Conservation (phyloP, 1,140 invertebrate species). For the Hylaeus anthracinus region DNA sequence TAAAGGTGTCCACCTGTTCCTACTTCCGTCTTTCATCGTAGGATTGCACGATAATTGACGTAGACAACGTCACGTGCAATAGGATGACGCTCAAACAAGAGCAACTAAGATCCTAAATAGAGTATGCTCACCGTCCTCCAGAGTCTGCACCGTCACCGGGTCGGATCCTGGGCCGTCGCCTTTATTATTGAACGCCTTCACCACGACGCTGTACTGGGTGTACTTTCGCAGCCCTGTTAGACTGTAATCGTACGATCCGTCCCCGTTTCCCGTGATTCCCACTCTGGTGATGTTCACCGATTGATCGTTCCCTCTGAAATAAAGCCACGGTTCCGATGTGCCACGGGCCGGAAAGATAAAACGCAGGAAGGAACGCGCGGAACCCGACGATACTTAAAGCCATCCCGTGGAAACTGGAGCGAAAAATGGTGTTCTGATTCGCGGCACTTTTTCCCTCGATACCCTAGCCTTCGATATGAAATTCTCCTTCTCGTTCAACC, state of each 20-base stretch:
- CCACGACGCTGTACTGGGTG: constrained; percentile 88
- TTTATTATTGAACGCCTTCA: constrained; percentile 90
- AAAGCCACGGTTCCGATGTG: constrained; percentile 41
- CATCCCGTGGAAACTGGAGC: constrained; percentile 32
- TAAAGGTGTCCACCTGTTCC: no score
- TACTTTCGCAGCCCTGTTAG: constrained; percentile 87
- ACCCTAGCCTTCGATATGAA: constrained; percentile 1
- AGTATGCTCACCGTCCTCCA: constrained; percentile 87
- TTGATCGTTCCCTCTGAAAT: constrained; percentile 74
- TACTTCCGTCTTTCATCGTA: no score
- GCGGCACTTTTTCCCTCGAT: not conserved
- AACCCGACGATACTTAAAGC: constrained; percentile 32
- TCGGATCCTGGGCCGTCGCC: constrained; percentile 88
- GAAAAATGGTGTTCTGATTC: constrained; percentile 38
- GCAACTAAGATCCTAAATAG: no score
- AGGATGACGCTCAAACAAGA: not conserved
- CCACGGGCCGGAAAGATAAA: constrained; percentile 53
- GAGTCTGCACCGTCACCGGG: constrained; percentile 86
- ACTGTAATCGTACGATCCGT: constrained; percentile 82
- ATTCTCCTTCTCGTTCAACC: not conserved
- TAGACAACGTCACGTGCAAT: not conserved
- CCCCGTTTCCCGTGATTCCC: constrained; percentile 79
- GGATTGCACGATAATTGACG: no score
- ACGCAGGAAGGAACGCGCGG: constrained; percentile 26
- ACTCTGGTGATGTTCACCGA: constrained; percentile 79